Conservation (phyloP, 2,888 invertebrate genomes). For the Volucella bombylans region DNA sequence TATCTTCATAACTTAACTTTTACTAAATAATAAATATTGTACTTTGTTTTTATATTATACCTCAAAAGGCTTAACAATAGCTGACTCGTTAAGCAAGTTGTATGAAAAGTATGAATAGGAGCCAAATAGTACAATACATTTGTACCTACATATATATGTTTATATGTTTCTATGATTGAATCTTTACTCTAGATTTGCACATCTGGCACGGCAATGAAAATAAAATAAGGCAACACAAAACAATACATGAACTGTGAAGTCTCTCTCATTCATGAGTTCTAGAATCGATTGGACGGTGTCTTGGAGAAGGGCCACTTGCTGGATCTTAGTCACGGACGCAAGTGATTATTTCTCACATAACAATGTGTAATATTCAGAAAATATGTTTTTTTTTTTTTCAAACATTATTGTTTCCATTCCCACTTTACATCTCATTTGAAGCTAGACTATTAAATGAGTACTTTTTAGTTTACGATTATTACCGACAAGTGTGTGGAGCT, state of each 20-base stretch:
- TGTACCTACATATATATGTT: slow-evolving; percentile 27
- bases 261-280: slow-evolving; percentile 63
- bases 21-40: too few species aligned
- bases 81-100: slow-evolving; percentile 37
- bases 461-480: slow-evolving; percentile 56
- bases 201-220: slow-evolving; percentile 59
- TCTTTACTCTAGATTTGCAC: slow-evolving; percentile 52
- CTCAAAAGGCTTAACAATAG: slow-evolving; percentile 40
- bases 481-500: slow-evolving; percentile 70
- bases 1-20: too few species aligned
- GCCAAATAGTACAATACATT: not conserved
- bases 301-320: slow-evolving; percentile 65
- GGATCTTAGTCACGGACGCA: slow-evolving; percentile 71
- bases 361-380: slow-evolving; percentile 54
- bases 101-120: too few species aligned
- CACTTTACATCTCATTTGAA: slow-evolving; percentile 38
- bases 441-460: slow-evolving; percentile 60
- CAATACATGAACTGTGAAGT: slow-evolving; percentile 34
- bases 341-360: slow-evolving; percentile 66
- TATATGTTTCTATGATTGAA: slow-evolving; percentile 13
- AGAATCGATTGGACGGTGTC: slow-evolving; percentile 39
- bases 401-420: slow-evolving; percentile 46
- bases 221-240: slow-evolving; percentile 18
- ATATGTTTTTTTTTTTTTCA: slow-evolving; percentile 29
- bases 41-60: not conserved